phyloP scores from a whole-genome alignment of 2,113 vertebrate genomes.

The Chloebia gouldiae region DNA sequence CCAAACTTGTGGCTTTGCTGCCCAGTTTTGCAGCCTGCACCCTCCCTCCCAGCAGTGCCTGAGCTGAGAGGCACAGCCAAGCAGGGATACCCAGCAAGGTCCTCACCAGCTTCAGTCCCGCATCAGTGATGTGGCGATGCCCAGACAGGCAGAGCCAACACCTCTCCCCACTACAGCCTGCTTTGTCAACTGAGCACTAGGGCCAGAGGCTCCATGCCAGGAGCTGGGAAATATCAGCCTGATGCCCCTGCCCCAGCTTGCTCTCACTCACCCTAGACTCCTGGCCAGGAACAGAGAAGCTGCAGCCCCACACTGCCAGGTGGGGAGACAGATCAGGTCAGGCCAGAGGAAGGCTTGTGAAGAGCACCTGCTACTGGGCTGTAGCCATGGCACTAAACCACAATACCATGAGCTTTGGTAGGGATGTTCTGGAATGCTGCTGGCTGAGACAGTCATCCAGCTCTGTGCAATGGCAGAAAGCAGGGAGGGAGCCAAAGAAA shows the following conservation, averaged over 20 bases:
- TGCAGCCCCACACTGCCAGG: neutral
- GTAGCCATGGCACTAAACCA: neutral
- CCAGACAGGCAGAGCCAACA: neutral
- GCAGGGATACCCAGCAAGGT: neutral
- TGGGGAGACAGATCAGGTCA: neutral
- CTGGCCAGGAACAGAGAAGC: neutral
- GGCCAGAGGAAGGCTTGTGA: neutral
- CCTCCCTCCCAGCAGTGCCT: neutral
- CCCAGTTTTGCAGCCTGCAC: neutral
- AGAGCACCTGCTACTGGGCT: neutral
- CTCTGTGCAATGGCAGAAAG: neutral
- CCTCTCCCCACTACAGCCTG: neutral
- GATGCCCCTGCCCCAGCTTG: accelerated
- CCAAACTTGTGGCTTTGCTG: neutral
- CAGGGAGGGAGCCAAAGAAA: neutral
- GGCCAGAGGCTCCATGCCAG: neutral
- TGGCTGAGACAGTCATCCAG: neutral
- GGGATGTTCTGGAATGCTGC: neutral
- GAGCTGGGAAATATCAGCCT: neutral
- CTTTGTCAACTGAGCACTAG: neutral
- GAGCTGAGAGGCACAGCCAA: neutral
- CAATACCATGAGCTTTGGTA: neutral
- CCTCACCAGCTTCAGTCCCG: neutral
- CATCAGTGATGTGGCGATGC: accelerated
- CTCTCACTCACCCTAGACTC: neutral